Percentiles rank a stretch among this genome's conserved stretches.
Evolutionary conservation across 2,113 vertebrate species (phyloP).

Genomic region (Erythrocercus mccallii): DNA sequence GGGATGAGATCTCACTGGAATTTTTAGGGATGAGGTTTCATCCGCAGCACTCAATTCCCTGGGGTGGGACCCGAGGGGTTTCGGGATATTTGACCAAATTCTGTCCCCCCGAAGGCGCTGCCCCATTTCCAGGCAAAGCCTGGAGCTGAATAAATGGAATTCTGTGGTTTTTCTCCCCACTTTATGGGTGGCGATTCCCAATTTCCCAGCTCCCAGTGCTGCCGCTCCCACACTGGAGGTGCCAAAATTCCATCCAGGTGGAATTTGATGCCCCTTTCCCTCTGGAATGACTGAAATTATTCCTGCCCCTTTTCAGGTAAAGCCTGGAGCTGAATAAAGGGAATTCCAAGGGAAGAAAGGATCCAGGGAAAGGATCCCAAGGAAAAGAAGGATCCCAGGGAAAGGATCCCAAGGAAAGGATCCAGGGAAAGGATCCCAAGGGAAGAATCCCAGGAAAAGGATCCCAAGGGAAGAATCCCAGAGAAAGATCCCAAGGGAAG

Average conservation of each 20-base stretch:
- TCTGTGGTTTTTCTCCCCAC: accelerated
- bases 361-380: neutral
- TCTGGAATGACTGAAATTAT: accelerated
- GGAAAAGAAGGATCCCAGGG: no score
- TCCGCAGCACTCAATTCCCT: accelerated
- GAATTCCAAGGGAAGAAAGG: neutral
- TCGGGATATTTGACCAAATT: accelerated
- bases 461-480: neutral
- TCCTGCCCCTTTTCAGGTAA: neutral
- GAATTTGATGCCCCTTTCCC: neutral
- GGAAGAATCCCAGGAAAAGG: no score
- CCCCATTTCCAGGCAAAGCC: neutral
- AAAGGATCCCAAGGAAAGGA: neutral
- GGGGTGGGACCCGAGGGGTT: neutral
- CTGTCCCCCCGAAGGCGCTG: neutral
- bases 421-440: no score
- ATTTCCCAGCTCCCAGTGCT: neutral
- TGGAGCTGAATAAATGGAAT: neutral
- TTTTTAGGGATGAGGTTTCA: neutral
- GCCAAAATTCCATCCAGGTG: neutral
- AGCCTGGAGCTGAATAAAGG: neutral
- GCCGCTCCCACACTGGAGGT: neutral
- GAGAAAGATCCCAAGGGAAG: neutral
- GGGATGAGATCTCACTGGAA: neutral
- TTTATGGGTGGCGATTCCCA: neutral